Base-by-base conservation (phyloP, 2,797 vertebrate genomes). In the Aselliscus stoliczkanus region DNA sequence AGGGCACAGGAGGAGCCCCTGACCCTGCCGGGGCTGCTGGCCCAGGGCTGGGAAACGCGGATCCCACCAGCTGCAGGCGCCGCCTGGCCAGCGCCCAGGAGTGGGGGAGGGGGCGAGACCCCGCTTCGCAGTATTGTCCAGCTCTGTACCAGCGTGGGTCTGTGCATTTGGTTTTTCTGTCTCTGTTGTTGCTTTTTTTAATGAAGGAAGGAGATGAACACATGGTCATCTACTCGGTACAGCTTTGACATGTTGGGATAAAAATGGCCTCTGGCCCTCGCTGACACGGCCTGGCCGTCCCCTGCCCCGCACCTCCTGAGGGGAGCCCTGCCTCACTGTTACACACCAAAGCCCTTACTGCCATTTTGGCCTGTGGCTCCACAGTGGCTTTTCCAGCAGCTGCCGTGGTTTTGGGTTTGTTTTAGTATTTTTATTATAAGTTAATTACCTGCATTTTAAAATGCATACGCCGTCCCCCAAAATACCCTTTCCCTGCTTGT, bases 161-260 rank as follows among this genome's bases (percentile, higher is more conserved):
- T 54, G 42, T 21, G 25, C 58, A 4, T 60, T 37, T 8, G 3
- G 7, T 62, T 14, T 18, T 47, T 80, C 86, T 34, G 37, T 15
- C 56, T 58, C 50, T 56, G 18, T 20, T 54, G 84, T 75, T 96
- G 86, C 62, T 70, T 50, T 87, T 83, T 96, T 85, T 82, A 90
- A 67, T 85, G 20, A 56, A 90, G 76, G 70, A 89, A 91, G 82
- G 89, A 95, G 82, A 44, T 79, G 62, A 64, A 18, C 62, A 34
- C 25, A 5, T 64, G 37, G 5, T 15, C 72, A 67, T 56, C 27
- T n/a, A 8, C 25, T 85, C 34, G 70, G 52, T 77, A 29, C 64
- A 60, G 37, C 64, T 69, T 79, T 17, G 29, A 58, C 34, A 0
- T 10, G 7, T 54, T 54, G 6, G 34, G 82, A 31, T 44, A 50